These are phyloP conservation scores for Apeltes quadracus DNA, from an alignment of 2,113 vertebrate species.

Conservation along the genomic window DNA sequence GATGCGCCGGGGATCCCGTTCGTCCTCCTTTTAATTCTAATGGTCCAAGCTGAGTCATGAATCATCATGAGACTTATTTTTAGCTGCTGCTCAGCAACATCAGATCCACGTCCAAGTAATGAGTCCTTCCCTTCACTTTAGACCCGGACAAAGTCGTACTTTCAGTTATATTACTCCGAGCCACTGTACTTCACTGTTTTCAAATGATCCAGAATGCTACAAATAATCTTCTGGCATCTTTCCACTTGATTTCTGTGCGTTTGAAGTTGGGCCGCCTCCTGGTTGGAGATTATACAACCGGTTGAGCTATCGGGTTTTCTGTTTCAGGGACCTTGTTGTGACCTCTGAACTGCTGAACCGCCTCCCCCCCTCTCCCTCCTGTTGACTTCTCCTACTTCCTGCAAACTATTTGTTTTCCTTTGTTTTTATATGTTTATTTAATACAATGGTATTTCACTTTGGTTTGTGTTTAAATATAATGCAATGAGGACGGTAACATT, in stretches of 20 bases:
- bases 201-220: neutral
- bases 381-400: slow-evolving; percentile 16
- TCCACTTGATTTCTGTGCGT: slow-evolving; percentile 25
- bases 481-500: neutral
- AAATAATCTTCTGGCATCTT: neutral
- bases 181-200: neutral
- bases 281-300: slow-evolving; percentile 32
- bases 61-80: slow-evolving; percentile 22
- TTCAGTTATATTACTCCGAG: neutral
- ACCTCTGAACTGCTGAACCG: slow-evolving; percentile 44
- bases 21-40: slow-evolving; percentile 3
- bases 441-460: neutral
- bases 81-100: neutral
- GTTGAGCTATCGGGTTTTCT: slow-evolving; percentile 39
- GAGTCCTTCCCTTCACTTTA: neutral
- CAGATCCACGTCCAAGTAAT: slow-evolving; percentile 5
- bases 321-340: slow-evolving; percentile 41
- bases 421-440: neutral
- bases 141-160: neutral
- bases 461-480: neutral
- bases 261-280: slow-evolving; percentile 33
- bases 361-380: neutral
- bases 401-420: neutral
- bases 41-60: slow-evolving; percentile 15
- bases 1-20: slow-evolving; percentile 31